Conservation (phyloP, 2,797 vertebrate genomes). For the Tinamus major region DNA sequence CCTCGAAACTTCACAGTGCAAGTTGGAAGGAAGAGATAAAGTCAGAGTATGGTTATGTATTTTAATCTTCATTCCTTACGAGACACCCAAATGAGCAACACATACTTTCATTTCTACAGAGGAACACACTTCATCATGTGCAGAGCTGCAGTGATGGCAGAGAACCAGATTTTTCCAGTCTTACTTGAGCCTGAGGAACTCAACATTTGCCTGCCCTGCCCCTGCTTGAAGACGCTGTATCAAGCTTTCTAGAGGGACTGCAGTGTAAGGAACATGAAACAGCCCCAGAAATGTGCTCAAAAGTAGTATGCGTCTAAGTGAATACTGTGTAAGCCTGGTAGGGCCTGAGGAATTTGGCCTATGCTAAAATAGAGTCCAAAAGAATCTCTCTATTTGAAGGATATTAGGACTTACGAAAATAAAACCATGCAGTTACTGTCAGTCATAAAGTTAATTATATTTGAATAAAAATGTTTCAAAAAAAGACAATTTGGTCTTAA, state of each 20-base stretch:
- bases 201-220: not conserved
- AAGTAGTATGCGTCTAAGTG: not conserved
- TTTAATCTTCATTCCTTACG: not conserved
- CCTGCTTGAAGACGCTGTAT: not conserved
- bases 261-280: not conserved
- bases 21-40: not conserved
- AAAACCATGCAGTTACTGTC: not conserved
- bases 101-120: not conserved
- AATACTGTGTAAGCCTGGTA: not conserved
- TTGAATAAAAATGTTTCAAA: conserved; percentile 9
- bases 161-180: not conserved
- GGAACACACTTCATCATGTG: not conserved
- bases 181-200: not conserved
- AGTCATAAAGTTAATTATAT: conserved; percentile 4
- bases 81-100: not conserved
- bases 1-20: not conserved
- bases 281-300: not conserved
- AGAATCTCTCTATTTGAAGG: not conserved
- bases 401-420: not conserved
- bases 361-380: not conserved
- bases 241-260: not conserved
- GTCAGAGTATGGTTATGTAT: not conserved
- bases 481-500: not conserved
- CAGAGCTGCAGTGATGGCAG: not conserved
- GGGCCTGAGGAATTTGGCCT: not conserved